Base-by-base conservation (phyloP, 2,113 vertebrate genomes). In the Rhombomys opimus region DNA sequence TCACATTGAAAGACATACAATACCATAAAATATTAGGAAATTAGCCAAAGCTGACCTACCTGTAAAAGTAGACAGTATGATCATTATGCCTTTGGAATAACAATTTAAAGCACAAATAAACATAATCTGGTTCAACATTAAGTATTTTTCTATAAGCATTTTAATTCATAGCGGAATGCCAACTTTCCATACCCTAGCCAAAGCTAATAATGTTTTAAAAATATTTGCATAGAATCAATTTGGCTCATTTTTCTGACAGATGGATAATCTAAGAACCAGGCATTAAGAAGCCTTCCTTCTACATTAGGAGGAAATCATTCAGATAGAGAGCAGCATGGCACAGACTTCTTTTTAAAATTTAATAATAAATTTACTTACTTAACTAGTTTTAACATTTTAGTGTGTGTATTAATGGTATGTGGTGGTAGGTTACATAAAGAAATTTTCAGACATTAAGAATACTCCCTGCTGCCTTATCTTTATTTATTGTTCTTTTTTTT, bases 41-140 rank as follows among this genome's bases (percentile, higher is more conserved):
- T 97, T n/a, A 98, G 98, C 97, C 98, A 98, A 98, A 95, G 98
- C 95, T 97, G 98, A 98, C 93, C 98, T 89, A 98, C 88, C 96
- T 96, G 97, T 81, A 94, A 89, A 97, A 96, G 50, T 93, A 41
- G 80, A 41, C 68, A 38, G 94, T 96, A 92, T 61, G 8, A 82
- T 72, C 87, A 91, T 97, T 97, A 97, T 95, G 89, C 94, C 15
- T 94, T 90, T 94, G 76, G 70, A 87, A 94, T 89, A 93, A 93
- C 65, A 93, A 87, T 80, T 96, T 94, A 93, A 97, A 98, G 93
- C 23, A 35, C 35, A 87, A 92, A 96, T 96, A 89, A 81, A 77
- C 57, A 96, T 73, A 94, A 85, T 95, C 32, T 54, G 7, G 54
- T 63, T 38, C 17, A 91, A 54, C 18, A 52, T 87, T 87, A 77